Evolutionary conservation across 2,113 vertebrate species (phyloP).

Genomic region (Odocoileus virginianus): DNA sequence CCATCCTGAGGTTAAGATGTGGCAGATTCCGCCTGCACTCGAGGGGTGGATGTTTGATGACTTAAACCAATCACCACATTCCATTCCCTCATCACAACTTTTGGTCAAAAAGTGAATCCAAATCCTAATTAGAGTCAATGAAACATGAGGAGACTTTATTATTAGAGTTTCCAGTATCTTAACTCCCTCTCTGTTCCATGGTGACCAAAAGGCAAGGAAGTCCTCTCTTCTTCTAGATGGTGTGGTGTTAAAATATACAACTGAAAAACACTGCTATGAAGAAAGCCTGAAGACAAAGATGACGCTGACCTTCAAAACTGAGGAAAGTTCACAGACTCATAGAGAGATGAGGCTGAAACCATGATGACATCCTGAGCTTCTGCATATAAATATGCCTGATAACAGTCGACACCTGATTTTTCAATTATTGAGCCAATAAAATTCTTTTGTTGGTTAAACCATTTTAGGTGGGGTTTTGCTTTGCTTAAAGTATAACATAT

Average conservation of each 20-base stretch:
- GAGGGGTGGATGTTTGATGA: not conserved
- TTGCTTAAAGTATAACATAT: not conserved
- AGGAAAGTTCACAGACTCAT: not conserved
- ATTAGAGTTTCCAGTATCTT: not conserved
- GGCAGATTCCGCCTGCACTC: not conserved
- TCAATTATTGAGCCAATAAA: not conserved
- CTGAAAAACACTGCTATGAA: not conserved
- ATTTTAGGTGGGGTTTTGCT: not conserved
- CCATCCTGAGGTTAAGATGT: not conserved
- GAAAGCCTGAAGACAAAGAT: not conserved
- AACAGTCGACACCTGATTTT: not conserved
- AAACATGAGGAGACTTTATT: not conserved
- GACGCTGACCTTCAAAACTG: not conserved
- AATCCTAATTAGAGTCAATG: not conserved
- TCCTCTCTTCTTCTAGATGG: not conserved
- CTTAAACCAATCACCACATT: not conserved
- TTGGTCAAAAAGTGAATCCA: not conserved
- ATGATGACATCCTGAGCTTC: not conserved
- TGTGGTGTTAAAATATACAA: not conserved
- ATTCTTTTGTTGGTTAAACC: not conserved
- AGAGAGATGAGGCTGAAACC: not conserved
- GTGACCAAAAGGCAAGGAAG: not conserved
- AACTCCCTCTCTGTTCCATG: not conserved
- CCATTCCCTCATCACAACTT: not conserved
- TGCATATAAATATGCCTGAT: not conserved